Evolutionary conservation across 1,140 invertebrate genomes (phyloP), one percentile per base, ranked within the genome.

Genomic region (Proctacanthus coquilletti): DNA sequence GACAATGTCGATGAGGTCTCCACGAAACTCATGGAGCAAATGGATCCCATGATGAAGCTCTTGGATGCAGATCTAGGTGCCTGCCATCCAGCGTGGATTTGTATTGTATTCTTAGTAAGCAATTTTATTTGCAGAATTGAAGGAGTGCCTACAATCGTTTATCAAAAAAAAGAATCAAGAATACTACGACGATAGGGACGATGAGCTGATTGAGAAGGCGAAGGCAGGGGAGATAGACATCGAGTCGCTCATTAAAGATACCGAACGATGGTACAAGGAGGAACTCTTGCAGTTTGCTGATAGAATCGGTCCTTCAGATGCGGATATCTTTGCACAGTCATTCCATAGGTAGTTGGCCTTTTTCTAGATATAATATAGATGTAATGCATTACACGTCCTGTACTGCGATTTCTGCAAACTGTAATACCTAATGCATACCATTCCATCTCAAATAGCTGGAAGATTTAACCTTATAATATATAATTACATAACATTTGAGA

Each of bases 321-420:
- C 82, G 51, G 76, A 81, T 52, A 62, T 87, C 27, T 83, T 84
- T 67, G 77, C 82, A 11, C 75, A 79, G 37, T 81, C 82, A 38
- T 89, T 87, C 60, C 83, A 84, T 53, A 36, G 56, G 34, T 42
- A 19, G 13, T 9, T n/a, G n/a, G n/a, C n/a, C n/a, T n/a, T n/a
- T n/a, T n/a, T n/a, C n/a, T n/a, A n/a, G n/a, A n/a, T n/a, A n/a
- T n/a, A n/a, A n/a, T n/a, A n/a, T n/a, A n/a, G n/a, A n/a, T n/a
- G n/a, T n/a, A n/a, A n/a, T n/a, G n/a, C n/a, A n/a, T n/a, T n/a
- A n/a, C n/a, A n/a, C n/a, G n/a, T n/a, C n/a, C n/a, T n/a, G n/a
- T n/a, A n/a, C n/a, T n/a, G n/a, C n/a, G n/a, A n/a, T n/a, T n/a
- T n/a, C n/a, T n/a, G n/a, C n/a, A n/a, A n/a, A n/a, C n/a, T n/a